Conservation (phyloP, 2,113 vertebrate genomes). For the Mirounga angustirostris region DNA sequence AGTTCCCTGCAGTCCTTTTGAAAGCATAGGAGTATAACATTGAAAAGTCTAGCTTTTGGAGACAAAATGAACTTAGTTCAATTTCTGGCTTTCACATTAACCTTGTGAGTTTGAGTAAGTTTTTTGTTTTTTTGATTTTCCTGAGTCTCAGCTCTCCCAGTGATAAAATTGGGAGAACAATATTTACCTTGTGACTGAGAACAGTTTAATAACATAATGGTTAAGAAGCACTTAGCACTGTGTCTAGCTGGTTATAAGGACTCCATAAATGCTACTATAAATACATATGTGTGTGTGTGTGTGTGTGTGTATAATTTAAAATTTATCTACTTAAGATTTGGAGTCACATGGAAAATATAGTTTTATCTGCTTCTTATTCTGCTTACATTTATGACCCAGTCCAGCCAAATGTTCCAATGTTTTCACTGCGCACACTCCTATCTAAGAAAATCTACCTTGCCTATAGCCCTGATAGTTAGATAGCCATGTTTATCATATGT, state of each 20-base stretch:
- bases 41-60: background rate
- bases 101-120: background rate
- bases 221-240: background rate
- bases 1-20: background rate
- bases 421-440: background rate
- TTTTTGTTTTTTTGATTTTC: background rate
- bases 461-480: background rate
- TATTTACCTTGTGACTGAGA: background rate
- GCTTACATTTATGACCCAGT: background rate
- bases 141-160: background rate
- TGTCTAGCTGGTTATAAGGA: background rate
- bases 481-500: background rate
- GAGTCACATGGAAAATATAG: background rate
- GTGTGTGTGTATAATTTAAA: background rate
- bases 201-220: background rate
- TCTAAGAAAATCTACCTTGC: background rate
- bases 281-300: background rate
- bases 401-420: background rate
- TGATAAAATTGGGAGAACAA: conserved; percentile 6
- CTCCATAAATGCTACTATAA: background rate
- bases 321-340: background rate
- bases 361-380: background rate
- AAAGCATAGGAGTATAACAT: background rate
- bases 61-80: background rate
- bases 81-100: conserved; percentile 1